Evolutionary conservation across 2,888 invertebrate species (phyloP), one percentile per base, ranked within the genome.

Genomic region (Brachylomia viminalis): DNA sequence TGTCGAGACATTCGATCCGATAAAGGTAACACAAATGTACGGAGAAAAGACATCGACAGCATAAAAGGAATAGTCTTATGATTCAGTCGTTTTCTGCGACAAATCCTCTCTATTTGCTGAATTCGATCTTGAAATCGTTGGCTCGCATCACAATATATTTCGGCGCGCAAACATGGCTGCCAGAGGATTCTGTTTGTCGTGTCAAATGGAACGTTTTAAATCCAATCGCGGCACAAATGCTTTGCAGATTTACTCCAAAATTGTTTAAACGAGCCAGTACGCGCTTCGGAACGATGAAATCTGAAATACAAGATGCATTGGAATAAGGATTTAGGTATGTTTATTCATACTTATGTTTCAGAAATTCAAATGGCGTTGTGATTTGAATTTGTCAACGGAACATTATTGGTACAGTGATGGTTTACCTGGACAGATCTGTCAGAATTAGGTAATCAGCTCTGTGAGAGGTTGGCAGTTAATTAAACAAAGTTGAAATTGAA

Each of bases 151-250:
- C 87, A 89, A 90, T 90, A 91, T 90, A 89, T 89, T 90, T 88
- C 79, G 74, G 82, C 83, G 84, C 80, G 82, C 87, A 89, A 90
- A 90, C 88, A 92, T 85, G 82, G 82, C 86, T 80, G 86, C 71
- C 70, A 81, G 71, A 62, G 75, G 84, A 87, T 87, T 90, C 84
- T 90, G 88, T 92, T 91, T 92, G 90, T 91, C 84, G 89, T 90
- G 91, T 92, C 90, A 92, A 93, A 92, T 92, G 90, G 91, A 89
- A 91, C 92, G 91, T 85, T 91, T 91, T 90, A 91, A 90, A 91
- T 90, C 90, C 90, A 89, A 90, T 90, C 85, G 84, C 61, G 73
- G 81, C 78, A 80, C 72, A 84, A 86, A 83, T 79, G 86, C 72
- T 84, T 83, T 71, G 76, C 79, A 82, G 87, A 86, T 88, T 88